Base-by-base conservation (phyloP, 2,797 vertebrate genomes). In the Falco cherrug region DNA sequence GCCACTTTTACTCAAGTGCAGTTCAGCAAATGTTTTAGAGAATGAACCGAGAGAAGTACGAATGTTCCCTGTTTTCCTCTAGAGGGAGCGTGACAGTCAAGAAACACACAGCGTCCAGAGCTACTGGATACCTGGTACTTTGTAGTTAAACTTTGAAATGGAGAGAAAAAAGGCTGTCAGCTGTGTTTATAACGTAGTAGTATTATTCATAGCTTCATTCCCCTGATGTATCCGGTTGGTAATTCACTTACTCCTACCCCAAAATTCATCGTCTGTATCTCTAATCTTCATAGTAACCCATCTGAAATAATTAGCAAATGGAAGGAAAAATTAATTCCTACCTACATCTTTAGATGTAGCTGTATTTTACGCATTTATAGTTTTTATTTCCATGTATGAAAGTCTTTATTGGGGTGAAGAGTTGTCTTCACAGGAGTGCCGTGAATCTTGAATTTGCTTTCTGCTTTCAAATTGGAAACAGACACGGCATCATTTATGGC, bases 11-110 rank as follows among this genome's bases (percentile, higher is more conserved):
- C 71, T 94, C 35, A 87, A 77, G 54, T 50, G 60, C 18, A 45
- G 18, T 82, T 90, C 43, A 39, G 57, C 29, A 57, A 75, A 63
- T 35, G 6, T 57, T 79, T 65, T 57, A 10, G 29, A 60, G 65
- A 92, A 41, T 57, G 6, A 91, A 54, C 45, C 57, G 37, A 12
- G 21, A 48, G 28, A 60, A 74, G 41, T 43, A 39, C 43, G 17
- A 61, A 22, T 70, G 28, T 48, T 76, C 39, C 48, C 12, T 57
- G 15, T 21, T 89, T 92, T 82, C 96, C 96, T 97, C 94, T 95
- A 97, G 95, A 97, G 95, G 96, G 96, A 96, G 93, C 77, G 64
- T 50, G 60, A 13, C 33, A 54, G 43, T 73, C 71, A 88, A 22
- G 50, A 76, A 97, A 95, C 2, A 6, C 29, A 57, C 59, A 83